Conservation (phyloP, 2,113 vertebrate genomes). For the Cephalopholis sonnerati region DNA sequence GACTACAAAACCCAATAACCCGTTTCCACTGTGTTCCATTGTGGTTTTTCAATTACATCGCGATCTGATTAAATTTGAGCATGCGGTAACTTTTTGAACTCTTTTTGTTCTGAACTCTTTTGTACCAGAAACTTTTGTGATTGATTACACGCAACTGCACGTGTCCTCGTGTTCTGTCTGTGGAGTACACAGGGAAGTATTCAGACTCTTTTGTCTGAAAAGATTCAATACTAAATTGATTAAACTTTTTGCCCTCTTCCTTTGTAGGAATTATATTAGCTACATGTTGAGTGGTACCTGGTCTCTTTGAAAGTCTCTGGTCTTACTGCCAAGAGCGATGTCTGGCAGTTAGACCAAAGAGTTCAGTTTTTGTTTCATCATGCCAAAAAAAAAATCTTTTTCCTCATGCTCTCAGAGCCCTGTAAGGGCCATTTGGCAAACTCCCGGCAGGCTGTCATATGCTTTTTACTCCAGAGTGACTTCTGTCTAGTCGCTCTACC, state of each 20-base stretch:
- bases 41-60: background rate
- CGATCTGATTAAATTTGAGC: slow-evolving; percentile 29
- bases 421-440: slow-evolving; percentile 63
- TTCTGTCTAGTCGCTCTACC: slow-evolving; percentile 61
- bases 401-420: slow-evolving; percentile 32
- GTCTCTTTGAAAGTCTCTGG: slow-evolving; percentile 40
- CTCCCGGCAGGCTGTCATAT: slow-evolving; percentile 58
- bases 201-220: slow-evolving; percentile 24
- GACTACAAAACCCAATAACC: slow-evolving; percentile 1
- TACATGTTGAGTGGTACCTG: slow-evolving; percentile 29
- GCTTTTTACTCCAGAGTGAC: slow-evolving; percentile 63
- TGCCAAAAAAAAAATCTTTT: slow-evolving; percentile 44
- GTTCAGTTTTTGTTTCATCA: slow-evolving; percentile 53
- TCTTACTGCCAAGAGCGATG: slow-evolving; percentile 36
- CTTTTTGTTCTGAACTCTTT: background rate
- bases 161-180: background rate
- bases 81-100: slow-evolving; percentile 17
- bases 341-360: slow-evolving; percentile 45
- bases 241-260: slow-evolving; percentile 23
- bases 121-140: slow-evolving; percentile 2
- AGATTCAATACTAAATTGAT: slow-evolving; percentile 34
- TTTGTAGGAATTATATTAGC: slow-evolving; percentile 20
- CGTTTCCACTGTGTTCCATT: background rate
- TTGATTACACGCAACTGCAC: background rate
- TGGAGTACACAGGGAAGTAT: background rate